phyloP scores from a whole-genome alignment of 2,797 vertebrate species.

The Echiichthys vipera region DNA sequence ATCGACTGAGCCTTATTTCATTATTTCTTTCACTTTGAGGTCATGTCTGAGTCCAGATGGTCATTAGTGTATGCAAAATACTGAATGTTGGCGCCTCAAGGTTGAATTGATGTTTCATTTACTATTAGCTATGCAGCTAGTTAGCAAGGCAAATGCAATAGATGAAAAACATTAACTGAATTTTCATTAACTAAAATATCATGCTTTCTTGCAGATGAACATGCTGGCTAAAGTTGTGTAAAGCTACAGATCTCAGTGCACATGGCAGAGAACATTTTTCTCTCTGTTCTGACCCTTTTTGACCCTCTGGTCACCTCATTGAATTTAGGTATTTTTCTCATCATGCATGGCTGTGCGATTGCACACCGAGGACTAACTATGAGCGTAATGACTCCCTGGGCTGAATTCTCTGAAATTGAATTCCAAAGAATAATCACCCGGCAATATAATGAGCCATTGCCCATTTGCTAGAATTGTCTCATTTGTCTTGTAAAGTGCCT shows the following conservation, averaged over 20 bases:
- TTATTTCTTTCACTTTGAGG: conserved; percentile 22
- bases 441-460: conserved; percentile 70
- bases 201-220: conserved; percentile 10
- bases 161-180: conserved; percentile 26
- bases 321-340: conserved; percentile 50
- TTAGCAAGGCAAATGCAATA: conserved; percentile 45
- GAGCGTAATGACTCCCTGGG: conserved; percentile 58
- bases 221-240: neutral
- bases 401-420: conserved; percentile 65
- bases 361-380: conserved; percentile 65
- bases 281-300: conserved; percentile 42
- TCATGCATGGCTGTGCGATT: conserved; percentile 51
- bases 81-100: conserved; percentile 46
- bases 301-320: conserved; percentile 44
- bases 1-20: neutral
- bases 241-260: conserved; percentile 9
- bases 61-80: conserved; percentile 61
- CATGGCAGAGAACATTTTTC: conserved; percentile 1
- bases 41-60: conserved; percentile 47
- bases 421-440: conserved; percentile 65
- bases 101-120: conserved; percentile 44
- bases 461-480: conserved; percentile 54
- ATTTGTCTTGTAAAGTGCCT: conserved; percentile 65
- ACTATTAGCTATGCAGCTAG: conserved; percentile 26
- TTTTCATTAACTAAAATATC: conserved; percentile 5